A percentile compares a stretch with the other conserved stretches of the same genome.
These are phyloP conservation scores for Macrostomum lignano DNA, from an alignment of 1,140 invertebrate species.

Conservation along the genomic window DNA sequence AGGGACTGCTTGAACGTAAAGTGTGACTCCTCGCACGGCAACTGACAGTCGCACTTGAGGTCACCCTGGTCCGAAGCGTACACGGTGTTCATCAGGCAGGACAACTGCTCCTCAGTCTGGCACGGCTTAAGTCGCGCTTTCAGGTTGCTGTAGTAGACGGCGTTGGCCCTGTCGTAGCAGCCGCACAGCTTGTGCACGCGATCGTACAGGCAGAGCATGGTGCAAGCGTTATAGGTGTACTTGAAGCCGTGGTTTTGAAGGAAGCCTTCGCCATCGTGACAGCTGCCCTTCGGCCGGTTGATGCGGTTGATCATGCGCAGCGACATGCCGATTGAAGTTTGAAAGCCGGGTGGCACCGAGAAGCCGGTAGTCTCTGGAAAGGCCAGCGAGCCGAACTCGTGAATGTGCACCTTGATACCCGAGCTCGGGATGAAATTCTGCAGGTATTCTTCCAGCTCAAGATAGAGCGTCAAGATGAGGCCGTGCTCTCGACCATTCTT, in stretches of 20 bases:
- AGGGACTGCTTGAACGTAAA: constrained; percentile 2
- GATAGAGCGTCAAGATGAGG: constrained; percentile 17
- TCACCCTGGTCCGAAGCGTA: neutral
- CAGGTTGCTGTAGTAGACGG: too few species aligned
- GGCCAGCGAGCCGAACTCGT: constrained; percentile 16
- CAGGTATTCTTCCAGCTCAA: constrained; percentile 20
- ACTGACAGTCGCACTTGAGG: neutral
- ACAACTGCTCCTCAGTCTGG: too few species aligned
- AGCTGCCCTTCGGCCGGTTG: too few species aligned
- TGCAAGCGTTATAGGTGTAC: too few species aligned
- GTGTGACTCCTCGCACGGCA: neutral
- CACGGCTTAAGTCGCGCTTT: too few species aligned
- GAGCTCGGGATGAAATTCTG: constrained; percentile 14
- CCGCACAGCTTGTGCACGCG: too few species aligned
- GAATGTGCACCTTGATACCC: constrained; percentile 21
- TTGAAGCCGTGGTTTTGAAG: too few species aligned
- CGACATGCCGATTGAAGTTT: constrained; percentile 14
- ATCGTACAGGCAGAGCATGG: too few species aligned
- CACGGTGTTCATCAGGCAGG: neutral
- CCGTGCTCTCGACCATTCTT: constrained; percentile 10
- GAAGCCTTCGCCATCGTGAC: too few species aligned
- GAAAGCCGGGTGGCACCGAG: constrained; percentile 16
- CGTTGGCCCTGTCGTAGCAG: too few species aligned
- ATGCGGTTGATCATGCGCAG: too few species aligned
- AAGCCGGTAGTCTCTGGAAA: constrained; percentile 26